phyloP scores from a whole-genome alignment of 1,140 invertebrate species.

The Rhopalosiphum maidis region DNA sequence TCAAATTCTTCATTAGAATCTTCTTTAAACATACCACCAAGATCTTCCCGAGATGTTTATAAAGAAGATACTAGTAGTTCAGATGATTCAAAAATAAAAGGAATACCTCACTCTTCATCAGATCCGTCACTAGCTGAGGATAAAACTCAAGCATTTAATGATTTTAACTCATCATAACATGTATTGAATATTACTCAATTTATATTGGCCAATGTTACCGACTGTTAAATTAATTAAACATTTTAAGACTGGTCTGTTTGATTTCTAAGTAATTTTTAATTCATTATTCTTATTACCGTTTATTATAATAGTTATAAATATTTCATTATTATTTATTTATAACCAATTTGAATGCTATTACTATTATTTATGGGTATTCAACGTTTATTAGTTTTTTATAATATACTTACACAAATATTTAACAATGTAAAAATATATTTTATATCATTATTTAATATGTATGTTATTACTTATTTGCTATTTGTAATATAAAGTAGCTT shows the following conservation, averaged over 20 bases:
- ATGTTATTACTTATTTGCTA: background rate
- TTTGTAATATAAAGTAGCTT: background rate
- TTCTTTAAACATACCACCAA: background rate
- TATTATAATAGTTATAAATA: background rate
- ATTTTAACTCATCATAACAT: conserved; percentile 26
- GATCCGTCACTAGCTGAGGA: background rate
- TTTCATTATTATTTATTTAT: background rate
- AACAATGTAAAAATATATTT: conserved; percentile 2
- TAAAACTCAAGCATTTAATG: background rate
- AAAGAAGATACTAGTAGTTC: background rate
- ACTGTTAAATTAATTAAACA: conserved; percentile 20
- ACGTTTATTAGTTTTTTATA: background rate
- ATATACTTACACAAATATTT: background rate
- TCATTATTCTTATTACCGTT: background rate
- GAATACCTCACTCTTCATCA: background rate
- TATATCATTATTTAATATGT: background rate
- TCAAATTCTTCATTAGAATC: conserved; percentile 15
- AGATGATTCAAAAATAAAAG: background rate
- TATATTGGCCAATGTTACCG: background rate
- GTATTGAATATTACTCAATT: background rate
- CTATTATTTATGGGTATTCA: background rate
- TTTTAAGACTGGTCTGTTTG: conserved; percentile 3
- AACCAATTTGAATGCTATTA: background rate
- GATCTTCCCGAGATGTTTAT: background rate
- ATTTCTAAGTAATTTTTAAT: conserved; percentile 23